A percentile compares a stretch with the other conserved stretches of the same genome.
Conservation (phyloP, 2,888 invertebrate genomes). For the Myopa tessellatipennis region DNA sequence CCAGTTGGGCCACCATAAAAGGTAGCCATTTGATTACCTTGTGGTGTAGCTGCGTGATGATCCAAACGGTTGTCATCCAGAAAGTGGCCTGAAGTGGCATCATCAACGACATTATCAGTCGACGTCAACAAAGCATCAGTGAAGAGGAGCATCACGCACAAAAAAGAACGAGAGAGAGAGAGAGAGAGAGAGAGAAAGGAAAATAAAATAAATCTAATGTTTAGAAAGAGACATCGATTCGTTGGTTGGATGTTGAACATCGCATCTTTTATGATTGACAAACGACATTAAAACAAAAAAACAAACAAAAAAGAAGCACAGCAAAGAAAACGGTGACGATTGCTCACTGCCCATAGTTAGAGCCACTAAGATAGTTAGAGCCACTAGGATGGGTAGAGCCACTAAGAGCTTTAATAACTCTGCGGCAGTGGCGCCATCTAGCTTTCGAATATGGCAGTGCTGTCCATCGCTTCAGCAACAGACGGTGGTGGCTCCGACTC, state of each 20-base stretch:
- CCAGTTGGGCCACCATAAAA: constrained; percentile 52
- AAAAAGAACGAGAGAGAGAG: constrained; percentile 15
- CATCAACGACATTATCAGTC: not conserved
- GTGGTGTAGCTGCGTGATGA: constrained; percentile 65
- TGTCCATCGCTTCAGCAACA: not conserved
- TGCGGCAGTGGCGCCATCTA: constrained; percentile 55
- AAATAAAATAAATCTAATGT: constrained; percentile 22
- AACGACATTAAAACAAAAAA: not conserved
- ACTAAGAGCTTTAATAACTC: constrained; percentile 29
- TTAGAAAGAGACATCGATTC: not conserved
- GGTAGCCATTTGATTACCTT: constrained; percentile 58
- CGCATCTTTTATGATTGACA: not conserved
- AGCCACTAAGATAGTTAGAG: not conserved
- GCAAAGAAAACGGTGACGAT: not conserved
- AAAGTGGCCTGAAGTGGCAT: constrained; percentile 62
- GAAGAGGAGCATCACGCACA: constrained; percentile 1
- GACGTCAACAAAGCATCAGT: not conserved
- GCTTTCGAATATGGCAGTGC: constrained; percentile 27
- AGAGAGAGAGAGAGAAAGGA: constrained; percentile 17
- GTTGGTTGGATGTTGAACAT: not conserved
- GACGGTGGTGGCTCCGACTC: not conserved
- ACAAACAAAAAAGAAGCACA: not conserved
- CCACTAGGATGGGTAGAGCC: not conserved
- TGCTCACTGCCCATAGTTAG: not conserved
- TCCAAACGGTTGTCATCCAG: constrained; percentile 68